Evolutionary conservation across 2,888 invertebrate species (phyloP).

Genomic region (Stenolophus ochropezus): DNA sequence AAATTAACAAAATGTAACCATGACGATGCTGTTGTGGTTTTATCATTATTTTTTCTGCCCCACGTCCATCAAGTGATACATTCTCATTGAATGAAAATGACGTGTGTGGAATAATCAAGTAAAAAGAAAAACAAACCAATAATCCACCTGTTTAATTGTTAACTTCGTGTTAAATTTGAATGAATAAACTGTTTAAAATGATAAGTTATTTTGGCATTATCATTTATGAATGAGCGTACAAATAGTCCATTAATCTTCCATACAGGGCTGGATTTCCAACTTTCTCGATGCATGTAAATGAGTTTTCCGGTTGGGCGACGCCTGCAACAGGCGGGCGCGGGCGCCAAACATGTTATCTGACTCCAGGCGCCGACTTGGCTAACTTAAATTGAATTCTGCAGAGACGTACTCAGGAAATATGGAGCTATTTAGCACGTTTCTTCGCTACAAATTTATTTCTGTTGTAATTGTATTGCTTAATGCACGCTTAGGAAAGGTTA

Average conservation of each 20-base stretch:
- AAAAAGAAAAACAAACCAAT: too few species aligned
- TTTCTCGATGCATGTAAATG: slow-evolving; percentile 17
- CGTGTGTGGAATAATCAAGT: too few species aligned
- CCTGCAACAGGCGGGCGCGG: slow-evolving; percentile 15
- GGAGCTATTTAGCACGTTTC: neutral
- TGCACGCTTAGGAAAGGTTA: neutral
- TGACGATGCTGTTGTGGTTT: too few species aligned
- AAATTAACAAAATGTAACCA: too few species aligned
- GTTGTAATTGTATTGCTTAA: neutral
- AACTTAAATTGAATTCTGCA: slow-evolving; percentile 29
- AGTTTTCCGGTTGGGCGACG: neutral
- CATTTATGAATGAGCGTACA: slow-evolving; percentile 28
- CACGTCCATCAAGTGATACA: too few species aligned
- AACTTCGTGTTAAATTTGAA: neutral
- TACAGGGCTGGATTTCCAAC: slow-evolving; percentile 5
- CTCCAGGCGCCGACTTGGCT: neutral
- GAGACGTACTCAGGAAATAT: neutral
- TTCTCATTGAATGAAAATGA: too few species aligned
- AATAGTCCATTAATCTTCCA: slow-evolving; percentile 3
- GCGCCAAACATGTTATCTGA: neutral
- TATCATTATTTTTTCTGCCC: too few species aligned
- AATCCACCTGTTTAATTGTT: too few species aligned
- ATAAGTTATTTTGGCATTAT: too few species aligned
- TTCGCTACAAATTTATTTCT: neutral
- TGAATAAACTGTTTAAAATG: neutral